phyloP scores from a whole-genome alignment of 2,888 invertebrate species.

The Girardia tigrina region DNA sequence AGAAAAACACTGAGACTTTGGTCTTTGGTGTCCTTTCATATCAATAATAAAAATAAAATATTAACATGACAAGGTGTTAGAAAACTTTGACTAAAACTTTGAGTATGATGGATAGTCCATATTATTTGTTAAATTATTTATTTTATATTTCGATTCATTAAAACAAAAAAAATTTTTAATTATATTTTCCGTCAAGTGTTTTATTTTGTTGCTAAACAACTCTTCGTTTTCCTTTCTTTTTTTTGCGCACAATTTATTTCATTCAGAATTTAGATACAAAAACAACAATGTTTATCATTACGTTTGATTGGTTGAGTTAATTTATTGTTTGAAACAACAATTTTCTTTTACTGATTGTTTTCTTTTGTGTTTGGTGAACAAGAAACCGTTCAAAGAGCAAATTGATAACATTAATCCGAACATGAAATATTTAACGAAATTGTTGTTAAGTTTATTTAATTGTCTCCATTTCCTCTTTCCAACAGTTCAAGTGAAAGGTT shows the following conservation, averaged over 20 bases:
- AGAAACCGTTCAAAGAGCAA: neutral
- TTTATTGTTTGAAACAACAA: conserved; percentile 4
- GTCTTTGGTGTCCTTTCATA: neutral
- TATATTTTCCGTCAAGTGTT: too few species aligned
- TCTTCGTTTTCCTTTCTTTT: too few species aligned
- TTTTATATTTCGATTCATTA: too few species aligned
- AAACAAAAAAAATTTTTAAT: too few species aligned
- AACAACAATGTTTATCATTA: neutral
- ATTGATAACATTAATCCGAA: neutral
- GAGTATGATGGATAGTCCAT: too few species aligned
- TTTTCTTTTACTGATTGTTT: neutral
- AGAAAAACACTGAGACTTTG: neutral
- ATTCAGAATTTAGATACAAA: neutral
- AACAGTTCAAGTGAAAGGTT: neutral
- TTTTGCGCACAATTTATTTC: too few species aligned
- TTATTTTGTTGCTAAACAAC: too few species aligned
- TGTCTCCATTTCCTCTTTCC: neutral
- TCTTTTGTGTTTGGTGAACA: neutral
- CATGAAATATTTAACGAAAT: neutral
- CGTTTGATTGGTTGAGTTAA: neutral
- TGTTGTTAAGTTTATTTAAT: neutral
- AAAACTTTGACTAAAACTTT: too few species aligned
- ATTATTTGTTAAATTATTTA: too few species aligned
- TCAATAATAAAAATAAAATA: neutral
- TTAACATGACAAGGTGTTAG: neutral